Evolutionary conservation across 1,140 invertebrate species (phyloP).

Genomic region (Euura saliciscinereae): DNA sequence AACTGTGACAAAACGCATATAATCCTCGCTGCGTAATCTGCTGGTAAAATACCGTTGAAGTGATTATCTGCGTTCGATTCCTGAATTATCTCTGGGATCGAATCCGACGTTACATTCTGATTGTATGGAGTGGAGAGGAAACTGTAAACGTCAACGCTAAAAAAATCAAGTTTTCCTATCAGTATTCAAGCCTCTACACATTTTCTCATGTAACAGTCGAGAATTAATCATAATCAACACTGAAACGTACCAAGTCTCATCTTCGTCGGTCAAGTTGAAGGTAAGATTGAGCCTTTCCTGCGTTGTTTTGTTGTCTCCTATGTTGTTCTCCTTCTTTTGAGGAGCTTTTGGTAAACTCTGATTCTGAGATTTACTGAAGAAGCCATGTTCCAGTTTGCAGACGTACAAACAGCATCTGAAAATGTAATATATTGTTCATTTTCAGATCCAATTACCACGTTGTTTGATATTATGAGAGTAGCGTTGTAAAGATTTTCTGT

Average conservation of each 20-base stretch:
- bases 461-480: background rate
- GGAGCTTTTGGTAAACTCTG: conserved; percentile 51
- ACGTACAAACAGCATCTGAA: conserved; percentile 82
- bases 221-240: background rate
- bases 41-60: conserved; percentile 75
- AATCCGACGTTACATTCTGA: conserved; percentile 65
- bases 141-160: conserved; percentile 81
- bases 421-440: background rate
- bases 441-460: background rate
- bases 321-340: conserved; percentile 55
- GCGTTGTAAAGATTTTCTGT: no score
- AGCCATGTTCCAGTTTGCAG: conserved; percentile 84
- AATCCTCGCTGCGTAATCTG: conserved; percentile 83
- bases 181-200: background rate
- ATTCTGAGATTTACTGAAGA: conserved; percentile 75
- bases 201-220: conserved; percentile 9
- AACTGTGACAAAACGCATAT: conserved; percentile 85
- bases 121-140: conserved; percentile 74
- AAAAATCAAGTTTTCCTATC: conserved; percentile 29
- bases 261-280: conserved; percentile 68
- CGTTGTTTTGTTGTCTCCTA: conserved; percentile 45
- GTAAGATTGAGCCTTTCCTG: conserved; percentile 58
- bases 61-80: conserved; percentile 68
- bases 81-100: conserved; percentile 69
- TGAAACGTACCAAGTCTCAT: conserved; percentile 72